Base-by-base conservation (phyloP, 2,797 vertebrate species). In the Agapornis canus region DNA sequence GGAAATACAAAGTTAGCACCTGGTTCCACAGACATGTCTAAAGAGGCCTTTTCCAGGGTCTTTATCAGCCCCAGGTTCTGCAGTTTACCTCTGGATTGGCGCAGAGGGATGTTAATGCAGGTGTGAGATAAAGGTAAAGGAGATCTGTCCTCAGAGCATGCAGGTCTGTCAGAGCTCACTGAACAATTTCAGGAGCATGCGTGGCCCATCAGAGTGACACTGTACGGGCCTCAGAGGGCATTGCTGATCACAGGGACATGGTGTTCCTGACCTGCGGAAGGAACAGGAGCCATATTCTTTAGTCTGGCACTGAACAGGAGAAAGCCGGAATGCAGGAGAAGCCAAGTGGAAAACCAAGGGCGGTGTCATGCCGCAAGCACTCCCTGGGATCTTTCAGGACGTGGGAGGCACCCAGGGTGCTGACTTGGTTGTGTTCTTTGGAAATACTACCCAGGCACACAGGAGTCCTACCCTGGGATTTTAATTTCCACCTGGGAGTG, bases 191-290 rank as follows among this genome's bases (percentile, higher is more conserved):
- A 43, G 31, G 21, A 73, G 11, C 26, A 23, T 69, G 0, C 9
- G 27, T 5, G 15, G 64, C 17, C 42, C 2, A 0, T 31, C 47
- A 47, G 48, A 52, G 13, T 52, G 52, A 7, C 5, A 3, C 45
- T 27, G 49, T 37, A 10, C 0, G 1, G 49, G 23, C 68, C 54
- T 54, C 1, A 0, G 27, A 59, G 10, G 25, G 15, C 5, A 37
- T 82, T 72, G 47, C 59, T 70, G 59, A 1, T 22, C 35, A 42
- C 19, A 35, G 27, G 31, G 42, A 9, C n/a, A 10, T 5, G 0
- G 21, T 0, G 0, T 49, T 89, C 42, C 82, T 69, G 39, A 66
- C 35, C 11, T 2, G 0, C 39, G 35, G 45, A 61, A 52, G 0
- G 0, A 84, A 31, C 13, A 79, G 9, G 27, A 25, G 16, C 45